A percentile compares a stretch with the other conserved stretches of the same genome.
phyloP scores from a whole-genome alignment of 2,113 vertebrate species.

The Sander lucioperca region DNA sequence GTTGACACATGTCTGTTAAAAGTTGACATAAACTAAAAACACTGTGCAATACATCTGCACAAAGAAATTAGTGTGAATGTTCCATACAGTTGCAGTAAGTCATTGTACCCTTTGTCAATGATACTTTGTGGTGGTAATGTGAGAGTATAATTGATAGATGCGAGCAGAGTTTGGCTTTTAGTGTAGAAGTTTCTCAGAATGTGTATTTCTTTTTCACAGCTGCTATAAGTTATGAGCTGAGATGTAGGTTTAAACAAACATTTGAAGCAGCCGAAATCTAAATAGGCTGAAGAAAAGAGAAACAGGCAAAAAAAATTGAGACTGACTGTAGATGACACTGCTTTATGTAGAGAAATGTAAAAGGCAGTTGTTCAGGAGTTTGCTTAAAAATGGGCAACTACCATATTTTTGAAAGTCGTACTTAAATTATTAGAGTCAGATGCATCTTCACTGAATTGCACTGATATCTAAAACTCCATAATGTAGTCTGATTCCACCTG shows the following conservation, averaged over 20 bases:
- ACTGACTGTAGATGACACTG: background rate
- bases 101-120: background rate
- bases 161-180: background rate
- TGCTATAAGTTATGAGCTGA: background rate
- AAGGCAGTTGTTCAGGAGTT: background rate
- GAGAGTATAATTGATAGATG: background rate
- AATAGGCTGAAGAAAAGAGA: background rate
- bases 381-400: background rate
- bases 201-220: background rate
- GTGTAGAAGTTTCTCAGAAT: background rate
- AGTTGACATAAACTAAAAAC: background rate
- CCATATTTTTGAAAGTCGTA: background rate
- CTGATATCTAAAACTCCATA: constrained; percentile 18
- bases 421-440: background rate
- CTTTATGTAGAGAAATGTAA: background rate
- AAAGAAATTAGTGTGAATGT: background rate
- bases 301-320: background rate
- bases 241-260: background rate
- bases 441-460: background rate
- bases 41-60: background rate
- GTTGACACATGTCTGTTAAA: background rate
- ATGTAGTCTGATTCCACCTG: constrained; percentile 53
- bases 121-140: background rate
- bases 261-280: background rate
- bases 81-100: background rate